These are phyloP conservation scores for Phallusia fumigata DNA, from an alignment of 23 tunicate species.

Conservation along the genomic window DNA sequence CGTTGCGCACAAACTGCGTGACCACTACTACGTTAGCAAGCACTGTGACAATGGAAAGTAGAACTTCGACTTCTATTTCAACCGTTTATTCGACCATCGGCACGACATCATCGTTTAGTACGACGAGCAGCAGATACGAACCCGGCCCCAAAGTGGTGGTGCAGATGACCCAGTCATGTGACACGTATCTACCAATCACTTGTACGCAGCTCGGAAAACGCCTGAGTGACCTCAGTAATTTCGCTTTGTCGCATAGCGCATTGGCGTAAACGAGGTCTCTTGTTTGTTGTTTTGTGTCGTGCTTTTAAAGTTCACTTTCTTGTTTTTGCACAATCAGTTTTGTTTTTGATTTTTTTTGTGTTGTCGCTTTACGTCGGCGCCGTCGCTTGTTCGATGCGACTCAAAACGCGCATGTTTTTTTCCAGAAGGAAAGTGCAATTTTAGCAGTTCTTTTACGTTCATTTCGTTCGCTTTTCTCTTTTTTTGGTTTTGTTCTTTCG, in stretches of 20 bases:
- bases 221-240: slow-evolving; percentile 31
- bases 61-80: slow-evolving; percentile 44
- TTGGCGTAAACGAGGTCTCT: slow-evolving; percentile 1
- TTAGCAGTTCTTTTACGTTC: slow-evolving; percentile 15
- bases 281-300: not conserved
- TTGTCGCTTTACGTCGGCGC: not conserved
- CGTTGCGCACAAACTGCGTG: not conserved
- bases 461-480: slow-evolving; percentile 1
- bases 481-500: not conserved
- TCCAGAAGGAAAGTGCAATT: slow-evolving; percentile 36
- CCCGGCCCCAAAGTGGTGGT: slow-evolving; percentile 77
- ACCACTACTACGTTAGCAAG: slow-evolving; percentile 26
- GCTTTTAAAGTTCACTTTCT: not conserved
- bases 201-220: slow-evolving; percentile 54
- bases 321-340: slow-evolving; percentile 21
- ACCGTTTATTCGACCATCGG: slow-evolving; percentile 39
- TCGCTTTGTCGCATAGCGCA: slow-evolving; percentile 1
- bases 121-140: not conserved
- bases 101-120: not conserved
- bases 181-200: slow-evolving; percentile 60
- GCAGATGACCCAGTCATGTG: slow-evolving; percentile 59
- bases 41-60: slow-evolving; percentile 46
- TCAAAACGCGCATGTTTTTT: not conserved
- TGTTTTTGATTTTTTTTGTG: slow-evolving; percentile 4
- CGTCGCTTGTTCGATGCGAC: too few relatives aligned